Evolutionary conservation across 1,140 invertebrate genomes (phyloP), one percentile per base, ranked within the genome.

Genomic region (Drosophila lacteicornis): DNA sequence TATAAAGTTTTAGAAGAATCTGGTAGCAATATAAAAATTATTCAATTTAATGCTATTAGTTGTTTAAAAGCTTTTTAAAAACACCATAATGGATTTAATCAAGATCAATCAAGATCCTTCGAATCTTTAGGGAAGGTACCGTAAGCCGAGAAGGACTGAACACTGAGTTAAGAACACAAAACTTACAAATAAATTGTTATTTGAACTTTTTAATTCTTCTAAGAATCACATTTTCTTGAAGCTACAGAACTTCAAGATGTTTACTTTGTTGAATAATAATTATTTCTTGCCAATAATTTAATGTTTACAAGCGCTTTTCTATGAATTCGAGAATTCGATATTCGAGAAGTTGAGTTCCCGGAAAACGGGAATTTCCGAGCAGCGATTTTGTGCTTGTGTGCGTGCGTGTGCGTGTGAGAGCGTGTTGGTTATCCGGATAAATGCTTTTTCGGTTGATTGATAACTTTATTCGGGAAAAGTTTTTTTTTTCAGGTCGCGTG

Each of bases 381-480:
- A 2, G 13, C 7, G 2, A 15, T 9, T 38, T 13, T 4, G 6
- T 36, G 11, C 5, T 27, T 27, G 17, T 46, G 19, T 45, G 17
- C 17, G 11, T 22, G 17, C 30, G 8, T 40, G 11, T 22, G 17
- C 30, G 8, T 40, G 36, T 67, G 17, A 33, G 30, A 33, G 30
- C 36, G 51, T 55, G 33, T 33, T 67, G 8, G 13, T 42, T 47
- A 55, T 57, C 33, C 75, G 47, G 46, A 62, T 61, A 65, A 70
- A 53, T 50, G 46, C 62, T 58, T 60, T 60, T 71, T 61, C 56
- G 27, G 71, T 58, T 86, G 79, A 86, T 86, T 86, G 82, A 86
- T 86, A 79, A 79, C 76, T 83, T 80, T 51, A 75, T 80, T 46
- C 55, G 63, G 65, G 57, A 73, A 63, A 65, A 63, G 68, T 49